These are phyloP conservation scores for Turritopsis dohrnii DNA, from an alignment of 30 jellyfish, hydroid and myxozoan genomes.

Conservation along the genomic window DNA sequence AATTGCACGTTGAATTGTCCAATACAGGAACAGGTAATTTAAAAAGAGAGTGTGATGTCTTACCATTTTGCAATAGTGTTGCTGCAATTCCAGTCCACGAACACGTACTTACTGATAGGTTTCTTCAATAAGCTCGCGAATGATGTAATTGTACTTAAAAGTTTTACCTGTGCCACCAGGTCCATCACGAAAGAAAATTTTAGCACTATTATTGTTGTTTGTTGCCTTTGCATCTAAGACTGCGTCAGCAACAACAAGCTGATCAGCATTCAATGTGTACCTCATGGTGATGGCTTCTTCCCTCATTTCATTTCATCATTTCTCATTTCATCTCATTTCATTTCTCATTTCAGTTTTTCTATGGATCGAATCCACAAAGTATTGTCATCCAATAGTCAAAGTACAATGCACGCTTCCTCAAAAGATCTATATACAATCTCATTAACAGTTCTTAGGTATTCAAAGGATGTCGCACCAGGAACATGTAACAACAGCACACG, in stretches of 20 bases:
- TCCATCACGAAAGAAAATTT: not conserved
- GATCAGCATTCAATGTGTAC: not conserved
- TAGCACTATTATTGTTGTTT: too few relatives aligned
- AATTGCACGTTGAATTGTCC: not conserved
- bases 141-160: not conserved
- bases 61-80: not conserved
- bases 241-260: not conserved
- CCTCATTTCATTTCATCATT: not conserved
- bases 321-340: not conserved
- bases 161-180: not conserved
- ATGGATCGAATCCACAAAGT: not conserved
- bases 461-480: too few relatives aligned
- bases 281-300: not conserved
- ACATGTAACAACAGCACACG: too few relatives aligned
- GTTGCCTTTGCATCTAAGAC: too few relatives aligned
- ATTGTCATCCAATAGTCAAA: not conserved
- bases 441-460: not conserved
- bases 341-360: not conserved
- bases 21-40: not conserved
- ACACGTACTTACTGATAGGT: not conserved
- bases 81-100: not conserved
- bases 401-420: not conserved
- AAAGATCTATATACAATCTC: not conserved
- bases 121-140: not conserved
- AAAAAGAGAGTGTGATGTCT: not conserved